Conservation (phyloP, 2,113 vertebrate genomes). For the Neotoma lepida region DNA sequence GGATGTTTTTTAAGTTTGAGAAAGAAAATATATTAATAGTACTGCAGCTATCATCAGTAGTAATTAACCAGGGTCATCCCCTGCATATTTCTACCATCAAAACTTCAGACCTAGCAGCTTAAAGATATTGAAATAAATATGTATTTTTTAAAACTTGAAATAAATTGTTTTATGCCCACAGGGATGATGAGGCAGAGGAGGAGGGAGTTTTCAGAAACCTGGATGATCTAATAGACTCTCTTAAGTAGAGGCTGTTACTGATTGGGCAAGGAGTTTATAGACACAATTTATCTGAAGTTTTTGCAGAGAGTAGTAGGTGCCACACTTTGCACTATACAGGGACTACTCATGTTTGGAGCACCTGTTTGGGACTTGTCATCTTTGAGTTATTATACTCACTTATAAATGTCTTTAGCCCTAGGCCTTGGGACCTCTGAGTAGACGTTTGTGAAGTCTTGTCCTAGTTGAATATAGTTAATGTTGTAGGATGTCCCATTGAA, state of each 20-base stretch:
- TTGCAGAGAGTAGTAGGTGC: neutral
- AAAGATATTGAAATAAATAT: conserved; percentile 40
- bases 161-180: conserved; percentile 49
- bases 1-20: neutral
- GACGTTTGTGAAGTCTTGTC: neutral
- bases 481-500: conserved; percentile 31
- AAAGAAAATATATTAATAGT: conserved; percentile 5
- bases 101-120: conserved; percentile 12
- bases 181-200: conserved; percentile 2
- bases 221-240: neutral
- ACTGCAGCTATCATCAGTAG: neutral
- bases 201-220: conserved; percentile 37
- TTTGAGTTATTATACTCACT: conserved; percentile 4
- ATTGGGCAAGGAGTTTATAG: neutral
- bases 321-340: neutral
- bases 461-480: conserved; percentile 1
- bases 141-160: conserved; percentile 59
- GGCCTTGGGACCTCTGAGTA: neutral
- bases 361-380: neutral
- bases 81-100: conserved; percentile 7
- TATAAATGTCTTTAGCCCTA: neutral
- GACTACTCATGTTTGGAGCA: neutral
- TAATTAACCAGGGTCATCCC: neutral
- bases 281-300: neutral
- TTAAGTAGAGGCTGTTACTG: neutral